These are phyloP conservation scores for Syrmaticus mikado DNA, from an alignment of 2,113 vertebrate species.

Conservation along the genomic window DNA sequence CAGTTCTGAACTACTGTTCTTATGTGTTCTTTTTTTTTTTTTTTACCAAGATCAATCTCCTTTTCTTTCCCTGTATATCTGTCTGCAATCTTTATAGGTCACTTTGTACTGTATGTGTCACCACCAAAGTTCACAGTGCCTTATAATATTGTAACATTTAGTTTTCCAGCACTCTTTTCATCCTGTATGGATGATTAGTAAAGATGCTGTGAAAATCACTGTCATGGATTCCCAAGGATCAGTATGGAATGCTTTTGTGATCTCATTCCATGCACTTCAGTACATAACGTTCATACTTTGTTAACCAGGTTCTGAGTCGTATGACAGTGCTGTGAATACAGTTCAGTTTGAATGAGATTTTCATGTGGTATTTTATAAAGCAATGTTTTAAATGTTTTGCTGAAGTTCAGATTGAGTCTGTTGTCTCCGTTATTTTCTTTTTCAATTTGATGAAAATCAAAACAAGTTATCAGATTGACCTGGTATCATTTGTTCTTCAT, in stretches of 20 bases:
- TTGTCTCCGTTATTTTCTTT: background rate
- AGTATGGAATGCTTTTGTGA: background rate
- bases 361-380: constrained; percentile 20
- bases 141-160: background rate
- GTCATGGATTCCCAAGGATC: background rate
- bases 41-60: background rate
- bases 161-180: background rate
- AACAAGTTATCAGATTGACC: constrained; percentile 25
- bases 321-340: background rate
- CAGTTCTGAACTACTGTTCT: background rate
- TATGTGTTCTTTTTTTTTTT: background rate
- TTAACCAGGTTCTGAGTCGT: background rate
- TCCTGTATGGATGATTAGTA: background rate
- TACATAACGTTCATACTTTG: background rate
- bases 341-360: background rate
- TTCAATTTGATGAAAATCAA: constrained; percentile 17
- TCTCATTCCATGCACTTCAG: background rate
- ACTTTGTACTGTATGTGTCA: background rate
- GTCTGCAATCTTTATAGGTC: background rate
- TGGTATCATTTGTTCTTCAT: constrained; percentile 18
- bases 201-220: background rate
- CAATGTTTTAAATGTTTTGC: constrained; percentile 37
- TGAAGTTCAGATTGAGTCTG: constrained; percentile 39
- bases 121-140: background rate
- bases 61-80: background rate